Conservation (phyloP, 2,888 invertebrate genomes). For the Heliconius charithonia region DNA sequence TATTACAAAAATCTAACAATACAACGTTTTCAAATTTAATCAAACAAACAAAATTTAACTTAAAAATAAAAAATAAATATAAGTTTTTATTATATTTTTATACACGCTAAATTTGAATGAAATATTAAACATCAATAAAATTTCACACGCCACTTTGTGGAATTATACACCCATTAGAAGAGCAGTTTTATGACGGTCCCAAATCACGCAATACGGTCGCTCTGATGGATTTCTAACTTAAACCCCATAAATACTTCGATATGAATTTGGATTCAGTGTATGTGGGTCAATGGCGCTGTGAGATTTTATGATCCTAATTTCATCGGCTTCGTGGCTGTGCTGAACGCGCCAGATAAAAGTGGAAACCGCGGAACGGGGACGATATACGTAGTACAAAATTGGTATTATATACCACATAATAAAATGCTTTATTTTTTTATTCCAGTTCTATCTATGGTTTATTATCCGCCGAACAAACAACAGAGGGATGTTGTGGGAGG, state of each 20-base stretch:
- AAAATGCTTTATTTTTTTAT: neutral
- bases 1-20: too few species aligned
- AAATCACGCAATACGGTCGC: constrained; percentile 35
- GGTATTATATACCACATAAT: neutral
- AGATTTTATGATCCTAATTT: constrained; percentile 51
- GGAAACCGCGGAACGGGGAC: neutral
- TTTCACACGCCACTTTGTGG: constrained; percentile 26
- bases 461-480: too few species aligned
- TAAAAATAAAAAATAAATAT: neutral
- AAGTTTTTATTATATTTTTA: neutral
- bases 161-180: constrained; percentile 32
- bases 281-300: constrained; percentile 51
- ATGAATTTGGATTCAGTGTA: constrained; percentile 43
- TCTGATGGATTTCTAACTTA: constrained; percentile 40
- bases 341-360: neutral
- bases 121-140: constrained; percentile 34
- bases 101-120: neutral
- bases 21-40: too few species aligned
- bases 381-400: neutral
- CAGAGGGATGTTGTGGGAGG: too few species aligned
- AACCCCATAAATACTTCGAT: constrained; percentile 34
- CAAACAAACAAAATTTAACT: neutral
- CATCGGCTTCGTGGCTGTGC: constrained; percentile 5
- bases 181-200: constrained; percentile 35
- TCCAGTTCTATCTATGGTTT: neutral